Evolutionary conservation across 1,140 invertebrate genomes (phyloP), one percentile per base, ranked within the genome.

Genomic region (Rhysida immarginata): DNA sequence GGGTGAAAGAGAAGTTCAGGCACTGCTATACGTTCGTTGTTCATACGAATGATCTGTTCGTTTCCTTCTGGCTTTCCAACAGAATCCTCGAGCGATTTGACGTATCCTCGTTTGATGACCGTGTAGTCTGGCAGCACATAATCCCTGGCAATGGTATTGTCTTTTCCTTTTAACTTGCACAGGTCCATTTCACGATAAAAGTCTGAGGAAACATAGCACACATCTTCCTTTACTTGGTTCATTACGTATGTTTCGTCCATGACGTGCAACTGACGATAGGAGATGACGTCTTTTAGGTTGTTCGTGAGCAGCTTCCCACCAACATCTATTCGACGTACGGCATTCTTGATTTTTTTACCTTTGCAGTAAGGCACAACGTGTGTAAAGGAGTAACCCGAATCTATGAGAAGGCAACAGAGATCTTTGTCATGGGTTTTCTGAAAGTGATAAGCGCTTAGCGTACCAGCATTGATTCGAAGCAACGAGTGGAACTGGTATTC

Each of bases 221-320:
- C 81, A 69, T 99, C 95, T 74, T 99, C 96, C 70, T 99, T 99
- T 0, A 88, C 84, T 73, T 99, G 93, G 72, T 99, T 99, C 11
- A 99, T 93, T 0, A 99, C 92, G 73, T 92, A 95, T 0, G 94
- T 97, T 72, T 99, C 96, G 68, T 99, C 95, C 87, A 97, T 93
- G 0, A 99, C 93, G 76, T 99, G 89, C 18, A 99, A 72, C 65
- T 99, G 94, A 35, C 73, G 77, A 67, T 96, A 97, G 0, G 95
- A 98, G 58, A 98, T 85, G 11, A 97, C 82, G 71, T 99, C 96
- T 69, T 99, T 99, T 29, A 99, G 72, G 72, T 99, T 90, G 76
- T 99, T 99, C 0, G 96, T 99, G 48, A 99, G 70, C 2, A 93
- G 75, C 75, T 99, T 99, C 0, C 96, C 96, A 11, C 96, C 96